Conservation (phyloP, 2,797 vertebrate species). For the Amphiprion clarkii region DNA sequence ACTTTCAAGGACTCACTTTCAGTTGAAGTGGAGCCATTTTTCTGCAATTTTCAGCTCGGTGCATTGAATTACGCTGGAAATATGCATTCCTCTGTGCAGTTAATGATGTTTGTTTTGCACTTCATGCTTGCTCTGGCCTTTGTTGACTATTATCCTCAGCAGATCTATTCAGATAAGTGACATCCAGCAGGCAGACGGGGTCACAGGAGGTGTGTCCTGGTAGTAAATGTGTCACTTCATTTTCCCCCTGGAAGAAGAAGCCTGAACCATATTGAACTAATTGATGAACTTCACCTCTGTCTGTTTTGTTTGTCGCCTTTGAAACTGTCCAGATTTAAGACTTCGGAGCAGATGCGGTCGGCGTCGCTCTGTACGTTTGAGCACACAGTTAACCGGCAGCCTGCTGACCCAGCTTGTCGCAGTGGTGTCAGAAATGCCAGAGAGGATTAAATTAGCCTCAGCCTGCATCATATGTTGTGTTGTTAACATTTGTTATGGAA, state of each 20-base stretch:
- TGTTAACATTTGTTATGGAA: conserved; percentile 75
- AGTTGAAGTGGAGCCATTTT: conserved; percentile 20
- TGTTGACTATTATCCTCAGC: conserved; percentile 38
- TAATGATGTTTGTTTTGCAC: conserved; percentile 22
- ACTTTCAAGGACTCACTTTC: conserved; percentile 13
- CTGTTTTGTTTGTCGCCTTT: conserved; percentile 32
- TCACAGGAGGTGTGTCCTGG: conserved; percentile 65
- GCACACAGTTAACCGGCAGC: conserved; percentile 12
- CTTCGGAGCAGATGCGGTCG: conserved; percentile 40
- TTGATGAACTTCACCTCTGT: conserved; percentile 57
- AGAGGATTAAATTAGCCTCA: conserved; percentile 64
- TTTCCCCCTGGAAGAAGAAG: conserved; percentile 25
- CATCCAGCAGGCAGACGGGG: conserved; percentile 49
- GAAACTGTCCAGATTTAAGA: conserved; percentile 38
- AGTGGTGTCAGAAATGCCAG: conserved; percentile 66
- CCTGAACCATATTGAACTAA: conserved; percentile 30
- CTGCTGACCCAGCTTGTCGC: conserved; percentile 50
- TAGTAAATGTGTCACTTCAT: conserved; percentile 64
- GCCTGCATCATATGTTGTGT: conserved; percentile 59
- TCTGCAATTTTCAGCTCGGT: conserved; percentile 20
- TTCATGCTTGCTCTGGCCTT: conserved; percentile 21
- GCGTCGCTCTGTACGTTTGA: conserved; percentile 23
- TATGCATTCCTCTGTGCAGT: conserved; percentile 6
- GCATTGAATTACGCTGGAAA: conserved; percentile 10
- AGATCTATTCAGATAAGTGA: conserved; percentile 55